These are phyloP conservation scores for Delia radicum DNA, from an alignment of 1,140 invertebrate species.

Conservation along the genomic window DNA sequence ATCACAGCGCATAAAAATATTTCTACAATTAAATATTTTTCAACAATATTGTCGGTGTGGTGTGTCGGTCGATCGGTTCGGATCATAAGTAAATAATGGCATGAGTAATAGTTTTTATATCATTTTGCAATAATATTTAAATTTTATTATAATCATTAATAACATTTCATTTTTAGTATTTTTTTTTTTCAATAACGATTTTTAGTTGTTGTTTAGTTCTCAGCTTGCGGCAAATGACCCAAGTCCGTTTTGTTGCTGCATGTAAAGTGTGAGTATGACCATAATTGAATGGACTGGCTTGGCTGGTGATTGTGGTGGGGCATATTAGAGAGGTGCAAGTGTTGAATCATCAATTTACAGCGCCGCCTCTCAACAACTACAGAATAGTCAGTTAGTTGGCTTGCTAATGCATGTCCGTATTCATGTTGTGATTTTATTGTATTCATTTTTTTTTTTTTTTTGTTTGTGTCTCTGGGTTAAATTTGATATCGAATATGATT, in stretches of 20 bases:
- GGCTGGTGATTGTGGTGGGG: neutral
- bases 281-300: neutral
- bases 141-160: conserved; percentile 24
- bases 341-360: conserved; percentile 22
- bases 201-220: neutral
- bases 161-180: conserved; percentile 2
- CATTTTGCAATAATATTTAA: conserved; percentile 23
- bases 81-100: no score
- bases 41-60: no score
- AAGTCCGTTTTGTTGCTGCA: neutral
- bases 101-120: conserved; percentile 20
- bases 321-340: neutral
- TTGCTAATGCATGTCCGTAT: neutral
- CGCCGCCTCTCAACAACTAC: neutral
- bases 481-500: neutral
- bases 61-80: no score
- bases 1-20: no score
- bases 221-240: conserved; percentile 20
- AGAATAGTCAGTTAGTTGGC: neutral
- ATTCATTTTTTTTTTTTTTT: no score
- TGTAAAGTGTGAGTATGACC: neutral
- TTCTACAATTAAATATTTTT: no score
- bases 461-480: neutral
- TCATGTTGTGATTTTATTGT: neutral
- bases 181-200: neutral